Evolutionary conservation across 2,113 vertebrate genomes (phyloP).

Genomic region (Anoplopoma fimbria): DNA sequence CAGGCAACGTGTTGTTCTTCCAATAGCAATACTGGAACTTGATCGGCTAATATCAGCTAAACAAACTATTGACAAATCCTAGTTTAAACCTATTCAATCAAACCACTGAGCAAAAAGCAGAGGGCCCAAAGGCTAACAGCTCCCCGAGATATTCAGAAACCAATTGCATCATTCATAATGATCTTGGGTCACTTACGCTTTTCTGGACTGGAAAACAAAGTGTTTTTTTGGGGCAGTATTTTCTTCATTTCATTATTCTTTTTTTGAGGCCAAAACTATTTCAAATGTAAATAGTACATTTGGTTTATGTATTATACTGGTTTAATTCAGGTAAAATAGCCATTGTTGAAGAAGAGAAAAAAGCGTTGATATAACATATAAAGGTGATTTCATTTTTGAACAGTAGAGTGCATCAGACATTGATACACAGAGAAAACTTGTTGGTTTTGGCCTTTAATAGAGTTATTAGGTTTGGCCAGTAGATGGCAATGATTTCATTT

Average conservation of each 20-base stretch:
- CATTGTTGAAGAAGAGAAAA: neutral
- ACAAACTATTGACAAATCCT: no score
- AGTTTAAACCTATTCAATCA: neutral
- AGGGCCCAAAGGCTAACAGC: no score
- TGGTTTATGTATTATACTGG: neutral
- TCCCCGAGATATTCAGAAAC: neutral
- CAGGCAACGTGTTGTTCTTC: no score
- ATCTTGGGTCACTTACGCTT: neutral
- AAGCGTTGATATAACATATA: neutral
- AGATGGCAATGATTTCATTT: constrained; percentile 62
- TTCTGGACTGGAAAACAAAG: neutral
- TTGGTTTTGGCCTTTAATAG: neutral
- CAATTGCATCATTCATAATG: neutral
- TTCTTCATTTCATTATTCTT: neutral
- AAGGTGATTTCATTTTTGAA: neutral
- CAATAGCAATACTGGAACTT: no score
- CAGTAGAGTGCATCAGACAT: neutral
- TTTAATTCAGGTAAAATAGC: neutral
- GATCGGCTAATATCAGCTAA: neutral
- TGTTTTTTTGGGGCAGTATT: neutral
- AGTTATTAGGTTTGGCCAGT: constrained; percentile 38
- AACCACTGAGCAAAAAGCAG: neutral
- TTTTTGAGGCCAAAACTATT: neutral
- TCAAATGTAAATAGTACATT: neutral
- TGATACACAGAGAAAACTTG: neutral